phyloP scores from a whole-genome alignment of 2,888 invertebrate species.

The Agonopterix heracliana region DNA sequence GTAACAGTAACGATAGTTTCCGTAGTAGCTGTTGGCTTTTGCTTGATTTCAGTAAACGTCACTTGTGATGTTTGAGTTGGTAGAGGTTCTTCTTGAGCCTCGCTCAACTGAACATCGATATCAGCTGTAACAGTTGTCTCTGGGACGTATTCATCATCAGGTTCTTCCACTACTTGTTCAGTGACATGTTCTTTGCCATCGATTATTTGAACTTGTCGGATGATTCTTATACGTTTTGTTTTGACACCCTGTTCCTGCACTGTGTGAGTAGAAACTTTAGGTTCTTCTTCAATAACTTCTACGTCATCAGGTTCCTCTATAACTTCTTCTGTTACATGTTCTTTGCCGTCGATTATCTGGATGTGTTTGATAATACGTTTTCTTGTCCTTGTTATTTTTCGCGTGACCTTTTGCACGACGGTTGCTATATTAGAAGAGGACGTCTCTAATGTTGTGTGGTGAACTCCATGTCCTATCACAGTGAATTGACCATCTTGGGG shows the following conservation, averaged over 20 bases:
- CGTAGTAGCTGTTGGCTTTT: neutral
- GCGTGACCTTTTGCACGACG: constrained; percentile 85
- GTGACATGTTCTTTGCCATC: constrained; percentile 87
- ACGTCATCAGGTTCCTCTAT: constrained; percentile 90
- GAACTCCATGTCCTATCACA: constrained; percentile 25
- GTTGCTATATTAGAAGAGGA: constrained; percentile 66
- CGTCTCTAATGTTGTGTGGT: constrained; percentile 30
- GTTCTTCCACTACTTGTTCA: constrained; percentile 87
- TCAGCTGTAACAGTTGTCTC: constrained; percentile 43
- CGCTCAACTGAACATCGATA: constrained; percentile 36
- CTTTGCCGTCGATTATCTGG: constrained; percentile 87
- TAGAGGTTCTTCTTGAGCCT: constrained; percentile 1
- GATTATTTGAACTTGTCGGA: constrained; percentile 82
- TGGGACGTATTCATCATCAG: constrained; percentile 65
- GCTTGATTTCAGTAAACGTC: neutral
- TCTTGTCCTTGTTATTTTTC: constrained; percentile 83
- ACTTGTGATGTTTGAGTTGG: neutral
- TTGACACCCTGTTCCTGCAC: constrained; percentile 43
- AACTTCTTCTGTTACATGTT: constrained; percentile 87
- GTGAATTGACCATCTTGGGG: constrained; percentile 30
- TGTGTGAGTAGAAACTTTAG: constrained; percentile 35
- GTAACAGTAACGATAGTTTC: neutral
- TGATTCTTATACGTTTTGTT: constrained; percentile 73
- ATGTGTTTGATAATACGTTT: constrained; percentile 85
- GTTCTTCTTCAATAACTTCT: constrained; percentile 81